Evolutionary conservation across 1,140 invertebrate species (phyloP).

Genomic region (Aphis craccivora): DNA sequence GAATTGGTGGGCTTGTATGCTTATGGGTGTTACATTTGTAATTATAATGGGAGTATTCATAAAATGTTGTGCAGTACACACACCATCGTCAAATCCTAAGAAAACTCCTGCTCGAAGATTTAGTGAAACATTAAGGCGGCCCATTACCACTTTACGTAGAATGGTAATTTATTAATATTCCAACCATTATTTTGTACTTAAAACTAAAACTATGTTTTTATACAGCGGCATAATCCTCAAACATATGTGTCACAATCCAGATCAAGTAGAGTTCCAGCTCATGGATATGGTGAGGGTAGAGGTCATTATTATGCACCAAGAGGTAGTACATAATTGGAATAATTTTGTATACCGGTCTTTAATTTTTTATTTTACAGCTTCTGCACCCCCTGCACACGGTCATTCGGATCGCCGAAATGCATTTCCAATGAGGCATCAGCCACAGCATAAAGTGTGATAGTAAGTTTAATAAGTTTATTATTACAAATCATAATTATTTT

Average conservation of each 20-base stretch:
- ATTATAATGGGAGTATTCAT: conserved; percentile 99
- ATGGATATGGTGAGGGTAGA: conserved; percentile 75
- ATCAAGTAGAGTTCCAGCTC: conserved; percentile 69
- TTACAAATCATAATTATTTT: background rate
- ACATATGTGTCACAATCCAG: conserved; percentile 38
- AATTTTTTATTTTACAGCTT: conserved; percentile 59
- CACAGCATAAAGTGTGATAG: conserved; percentile 62
- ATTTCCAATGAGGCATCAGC: conserved; percentile 60
- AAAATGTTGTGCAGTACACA: conserved; percentile 98
- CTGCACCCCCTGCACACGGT: conserved; percentile 61
- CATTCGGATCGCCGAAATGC: conserved; percentile 61
- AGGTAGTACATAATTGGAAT: conserved; percentile 66
- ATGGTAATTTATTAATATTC: conserved; percentile 69
- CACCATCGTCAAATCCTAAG: conserved; percentile 96
- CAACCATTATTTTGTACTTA: background rate
- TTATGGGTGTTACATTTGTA: conserved; percentile 90
- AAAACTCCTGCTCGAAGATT: conserved; percentile 84
- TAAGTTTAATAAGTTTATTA: conserved; percentile 24
- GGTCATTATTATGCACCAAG: conserved; percentile 77
- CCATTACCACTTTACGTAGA: conserved; percentile 86
- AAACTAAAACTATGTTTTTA: conserved; percentile 1
- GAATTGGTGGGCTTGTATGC: conserved; percentile 95
- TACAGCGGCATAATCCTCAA: conserved; percentile 35
- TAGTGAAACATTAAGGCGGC: conserved; percentile 84
- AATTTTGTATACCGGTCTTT: background rate